Base-by-base conservation (phyloP, 1,140 invertebrate species). In the Epicauta chinensis region DNA sequence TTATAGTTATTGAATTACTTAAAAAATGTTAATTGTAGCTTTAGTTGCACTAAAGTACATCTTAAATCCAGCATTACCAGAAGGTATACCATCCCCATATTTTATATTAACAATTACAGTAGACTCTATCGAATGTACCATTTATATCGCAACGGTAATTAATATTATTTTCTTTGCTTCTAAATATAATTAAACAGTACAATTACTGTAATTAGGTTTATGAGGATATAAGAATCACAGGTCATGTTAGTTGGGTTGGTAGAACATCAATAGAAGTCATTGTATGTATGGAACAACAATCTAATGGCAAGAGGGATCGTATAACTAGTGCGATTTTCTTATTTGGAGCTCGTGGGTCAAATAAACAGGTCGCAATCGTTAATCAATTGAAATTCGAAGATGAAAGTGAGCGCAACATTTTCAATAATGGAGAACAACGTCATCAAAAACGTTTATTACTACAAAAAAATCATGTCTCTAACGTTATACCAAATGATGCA, bases 171-270 rank as follows among this genome's bases (percentile, higher is more conserved):
- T n/a, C n/a, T n/a, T n/a, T n/a, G n/a, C n/a, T n/a, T n/a, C n/a
- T n/a, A n/a, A n/a, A n/a, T n/a, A n/a, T n/a, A n/a, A n/a, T n/a
- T n/a, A n/a, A n/a, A n/a, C n/a, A n/a, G n/a, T n/a, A n/a, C n/a
- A n/a, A n/a, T n/a, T n/a, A n/a, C n/a, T n/a, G n/a, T n/a, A n/a
- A n/a, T n/a, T n/a, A n/a, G n/a, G n/a, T n/a, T n/a, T n/a, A n/a
- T n/a, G 74, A 6, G 68, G 86, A 91, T 66, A 82, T 91, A 36
- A 74, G 79, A 38, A 65, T 91, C n/a, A 79, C 78, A 12, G 88
- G 88, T 1, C 81, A 86, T 64, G 84, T 89, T 0, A 84, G 82
- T 6, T 88, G 84, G 83, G 84, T 83, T 6, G 87, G 88, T 1
- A 78, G 66, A 48, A 81, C 83, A 10, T 87, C 86, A 0, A 75